Evolutionary conservation across 2,113 vertebrate genomes (phyloP), one percentile per base, ranked within the genome.

Genomic region (Xenotilapia longispinis): DNA sequence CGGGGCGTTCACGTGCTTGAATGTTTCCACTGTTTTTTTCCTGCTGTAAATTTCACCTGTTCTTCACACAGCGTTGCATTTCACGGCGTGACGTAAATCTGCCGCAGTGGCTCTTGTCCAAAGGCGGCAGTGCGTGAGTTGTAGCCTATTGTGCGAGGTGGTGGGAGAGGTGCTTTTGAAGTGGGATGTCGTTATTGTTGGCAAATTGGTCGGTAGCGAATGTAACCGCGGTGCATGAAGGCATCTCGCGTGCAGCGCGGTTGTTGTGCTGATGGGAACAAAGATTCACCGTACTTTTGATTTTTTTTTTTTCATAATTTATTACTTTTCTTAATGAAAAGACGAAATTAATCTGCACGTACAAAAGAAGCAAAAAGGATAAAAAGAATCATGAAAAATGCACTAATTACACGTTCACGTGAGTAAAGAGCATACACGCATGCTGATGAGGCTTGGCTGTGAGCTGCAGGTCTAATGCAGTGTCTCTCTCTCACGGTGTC

Each of bases 401-500:
- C 9, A 21, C 38, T 8, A 9, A 9, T 47, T 26, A n/a, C 17
- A 7, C 5, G 2, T 82, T 45, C 21, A 0, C 42, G 51, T 4
- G n/a, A 73, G 14, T 57, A 75, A 3, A 42, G 9, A 7, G 19
- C 49, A 80, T 14, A 33, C 33, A 60, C 84, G 21, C 82, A 7
- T 47, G 73, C 45, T 68, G 87, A 84, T 49, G 31, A 47, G 84
- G 84, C 83, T 82, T 89, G 84, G 85, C 84, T 90, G 58, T 85
- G 86, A 82, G 81, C 54, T 88, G 28, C 68, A 85, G 84, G 83
- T 94, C 94, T 95, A 94, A 95, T 4, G 63, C 45, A 86, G 91
- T 92, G 68, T 94, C 88, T 95, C 82, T 95, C 88, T 94, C 90
- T 91, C 86, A 92, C 57, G 88, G 90, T 94, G 93, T 96, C 92